Evolutionary conservation across 2,797 vertebrate species (phyloP).

Genomic region (Choloepus didactylus): DNA sequence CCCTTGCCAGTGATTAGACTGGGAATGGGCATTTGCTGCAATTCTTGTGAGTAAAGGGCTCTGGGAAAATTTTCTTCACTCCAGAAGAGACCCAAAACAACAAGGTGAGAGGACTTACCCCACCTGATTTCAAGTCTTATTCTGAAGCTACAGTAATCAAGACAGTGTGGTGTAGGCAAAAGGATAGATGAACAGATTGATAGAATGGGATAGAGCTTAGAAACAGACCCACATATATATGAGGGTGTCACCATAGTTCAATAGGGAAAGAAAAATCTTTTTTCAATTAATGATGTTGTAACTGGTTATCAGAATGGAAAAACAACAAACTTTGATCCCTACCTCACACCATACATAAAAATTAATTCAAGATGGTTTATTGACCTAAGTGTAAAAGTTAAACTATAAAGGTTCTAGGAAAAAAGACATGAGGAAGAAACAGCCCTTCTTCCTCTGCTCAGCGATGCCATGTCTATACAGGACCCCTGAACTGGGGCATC

Average conservation of each 20-base stretch:
- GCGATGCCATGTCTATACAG: not conserved
- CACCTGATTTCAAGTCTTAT: not conserved
- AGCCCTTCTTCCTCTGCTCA: not conserved
- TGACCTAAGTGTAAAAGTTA: not conserved
- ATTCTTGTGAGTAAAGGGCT: not conserved
- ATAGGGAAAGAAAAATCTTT: not conserved
- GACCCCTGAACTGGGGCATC: not conserved
- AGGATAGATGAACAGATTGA: not conserved
- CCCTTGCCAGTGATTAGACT: not conserved
- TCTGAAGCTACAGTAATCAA: not conserved
- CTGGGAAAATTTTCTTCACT: not conserved
- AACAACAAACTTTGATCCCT: not conserved
- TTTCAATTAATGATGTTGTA: not conserved
- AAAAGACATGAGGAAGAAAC: not conserved
- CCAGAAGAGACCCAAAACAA: not conserved
- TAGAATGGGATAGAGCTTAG: not conserved
- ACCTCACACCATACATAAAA: not conserved
- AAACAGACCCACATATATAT: not conserved
- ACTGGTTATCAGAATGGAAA: not conserved
- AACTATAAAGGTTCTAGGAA: not conserved
- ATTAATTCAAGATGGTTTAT: not conserved
- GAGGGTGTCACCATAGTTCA: not conserved
- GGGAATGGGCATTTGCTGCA: not conserved
- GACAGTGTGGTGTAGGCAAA: accelerated
- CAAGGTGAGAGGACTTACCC: too few species aligned